phyloP scores from a whole-genome alignment of 2,113 vertebrate genomes.

The Pithys albifrons region DNA sequence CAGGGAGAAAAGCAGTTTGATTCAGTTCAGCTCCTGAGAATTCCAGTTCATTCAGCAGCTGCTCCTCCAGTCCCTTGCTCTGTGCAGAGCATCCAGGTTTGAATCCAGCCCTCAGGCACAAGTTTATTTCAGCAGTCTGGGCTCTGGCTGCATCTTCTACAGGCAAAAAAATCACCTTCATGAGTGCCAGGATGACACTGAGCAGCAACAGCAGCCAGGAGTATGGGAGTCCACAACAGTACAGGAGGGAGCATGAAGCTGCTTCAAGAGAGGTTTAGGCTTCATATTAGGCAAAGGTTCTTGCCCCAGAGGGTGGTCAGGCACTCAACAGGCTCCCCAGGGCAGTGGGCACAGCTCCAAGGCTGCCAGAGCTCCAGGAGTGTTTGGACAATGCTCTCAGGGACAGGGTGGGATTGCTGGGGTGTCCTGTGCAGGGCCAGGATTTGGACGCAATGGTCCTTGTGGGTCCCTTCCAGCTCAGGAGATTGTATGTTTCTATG shows the following conservation, averaged over 20 bases:
- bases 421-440: neutral
- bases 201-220: neutral
- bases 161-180: neutral
- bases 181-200: accelerated
- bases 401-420: neutral
- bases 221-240: accelerated
- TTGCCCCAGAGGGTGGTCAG: neutral
- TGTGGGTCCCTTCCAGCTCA: too few species aligned
- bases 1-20: neutral
- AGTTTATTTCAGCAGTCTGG: neutral
- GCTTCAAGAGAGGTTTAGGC: accelerated
- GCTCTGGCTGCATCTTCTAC: neutral
- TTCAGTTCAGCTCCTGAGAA: neutral
- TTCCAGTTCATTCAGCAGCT: neutral
- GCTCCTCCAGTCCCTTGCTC: neutral
- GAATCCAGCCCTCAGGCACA: too few species aligned
- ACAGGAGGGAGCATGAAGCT: neutral
- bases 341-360: neutral
- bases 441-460: accelerated
- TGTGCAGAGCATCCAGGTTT: neutral
- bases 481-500: neutral
- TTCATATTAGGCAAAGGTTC: neutral
- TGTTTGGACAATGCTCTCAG: neutral
- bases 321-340: neutral
- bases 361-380: neutral